Conservation (phyloP, 2,888 invertebrate species). For the Chymomyza amoena region DNA sequence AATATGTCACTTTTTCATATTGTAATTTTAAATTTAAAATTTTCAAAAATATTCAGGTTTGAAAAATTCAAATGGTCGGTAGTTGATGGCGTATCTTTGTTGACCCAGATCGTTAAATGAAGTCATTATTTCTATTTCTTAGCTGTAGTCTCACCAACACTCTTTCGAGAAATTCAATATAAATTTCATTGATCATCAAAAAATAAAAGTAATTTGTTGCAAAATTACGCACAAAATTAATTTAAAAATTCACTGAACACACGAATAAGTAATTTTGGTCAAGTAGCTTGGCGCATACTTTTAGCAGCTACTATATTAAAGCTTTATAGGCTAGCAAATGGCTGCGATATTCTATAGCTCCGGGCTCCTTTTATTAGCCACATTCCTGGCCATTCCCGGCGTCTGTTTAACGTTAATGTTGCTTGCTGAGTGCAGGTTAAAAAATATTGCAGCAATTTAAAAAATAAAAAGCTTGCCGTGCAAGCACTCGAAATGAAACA, state of each 20-base stretch:
- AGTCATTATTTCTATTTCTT: too few species aligned
- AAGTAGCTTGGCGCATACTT: background rate
- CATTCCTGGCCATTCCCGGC: background rate
- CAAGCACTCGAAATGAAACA: constrained; percentile 43
- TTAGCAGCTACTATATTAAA: background rate
- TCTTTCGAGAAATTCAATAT: too few species aligned
- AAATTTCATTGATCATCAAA: background rate
- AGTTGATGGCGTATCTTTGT: too few species aligned
- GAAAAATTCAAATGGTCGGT: too few species aligned
- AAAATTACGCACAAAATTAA: background rate
- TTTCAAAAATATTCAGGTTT: too few species aligned
- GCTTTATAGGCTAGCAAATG: background rate
- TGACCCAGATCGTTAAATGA: too few species aligned
- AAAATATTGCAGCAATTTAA: constrained; percentile 3
- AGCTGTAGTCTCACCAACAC: too few species aligned
- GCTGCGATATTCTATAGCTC: background rate
- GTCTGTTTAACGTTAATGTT: constrained; percentile 6
- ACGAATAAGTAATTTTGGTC: background rate
- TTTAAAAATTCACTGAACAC: background rate
- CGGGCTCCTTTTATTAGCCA: background rate
- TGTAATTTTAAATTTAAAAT: too few species aligned
- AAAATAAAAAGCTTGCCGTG: constrained; percentile 8
- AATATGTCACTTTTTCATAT: too few species aligned
- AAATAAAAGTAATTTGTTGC: background rate
- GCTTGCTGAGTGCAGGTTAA: constrained; percentile 1